A percentile compares a stretch with the other conserved stretches of the same genome.
These are phyloP conservation scores for Netelia inedita DNA, from an alignment of 2,888 invertebrate species.

Conservation along the genomic window DNA sequence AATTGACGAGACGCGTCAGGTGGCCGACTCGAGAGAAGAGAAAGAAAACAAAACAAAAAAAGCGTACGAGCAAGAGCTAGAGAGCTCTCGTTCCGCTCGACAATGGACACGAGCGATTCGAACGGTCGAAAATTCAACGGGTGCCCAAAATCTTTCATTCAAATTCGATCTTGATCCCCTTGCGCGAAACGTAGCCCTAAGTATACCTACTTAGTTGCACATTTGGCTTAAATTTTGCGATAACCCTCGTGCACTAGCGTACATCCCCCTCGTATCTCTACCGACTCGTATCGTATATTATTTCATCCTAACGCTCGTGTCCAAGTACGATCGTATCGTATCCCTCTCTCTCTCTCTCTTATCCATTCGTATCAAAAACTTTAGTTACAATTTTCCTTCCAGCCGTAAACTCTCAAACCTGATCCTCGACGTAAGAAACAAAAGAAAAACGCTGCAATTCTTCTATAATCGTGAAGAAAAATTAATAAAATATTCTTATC, in stretches of 20 bases:
- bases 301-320: conserved; percentile 54
- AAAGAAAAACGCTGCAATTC: background rate
- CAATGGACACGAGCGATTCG: conserved; percentile 77
- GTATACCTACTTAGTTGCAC: conserved; percentile 84
- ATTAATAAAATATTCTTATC: background rate
- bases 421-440: background rate
- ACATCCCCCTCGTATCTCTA: conserved; percentile 63
- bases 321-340: conserved; percentile 51
- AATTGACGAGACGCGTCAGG: conserved; percentile 79
- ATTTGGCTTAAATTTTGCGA: conserved; percentile 82
- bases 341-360: conserved; percentile 3
- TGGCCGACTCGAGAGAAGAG: conserved; percentile 76
- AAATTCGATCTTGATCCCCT: conserved; percentile 81
- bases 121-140: conserved; percentile 79
- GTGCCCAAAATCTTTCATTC: conserved; percentile 82
- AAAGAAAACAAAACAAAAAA: background rate
- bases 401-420: conserved; percentile 7
- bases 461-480: background rate
- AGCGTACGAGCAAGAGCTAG: conserved; percentile 3
- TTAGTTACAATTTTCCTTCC: background rate
- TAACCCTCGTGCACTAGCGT: conserved; percentile 45
- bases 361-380: conserved; percentile 49
- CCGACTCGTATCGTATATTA: conserved; percentile 44
- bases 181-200: conserved; percentile 81
- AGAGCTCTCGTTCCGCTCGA: conserved; percentile 65